Evolutionary conservation across 2,797 vertebrate genomes (phyloP), one percentile per base, ranked within the genome.

Genomic region (Melanogrammus aeglefinus): DNA sequence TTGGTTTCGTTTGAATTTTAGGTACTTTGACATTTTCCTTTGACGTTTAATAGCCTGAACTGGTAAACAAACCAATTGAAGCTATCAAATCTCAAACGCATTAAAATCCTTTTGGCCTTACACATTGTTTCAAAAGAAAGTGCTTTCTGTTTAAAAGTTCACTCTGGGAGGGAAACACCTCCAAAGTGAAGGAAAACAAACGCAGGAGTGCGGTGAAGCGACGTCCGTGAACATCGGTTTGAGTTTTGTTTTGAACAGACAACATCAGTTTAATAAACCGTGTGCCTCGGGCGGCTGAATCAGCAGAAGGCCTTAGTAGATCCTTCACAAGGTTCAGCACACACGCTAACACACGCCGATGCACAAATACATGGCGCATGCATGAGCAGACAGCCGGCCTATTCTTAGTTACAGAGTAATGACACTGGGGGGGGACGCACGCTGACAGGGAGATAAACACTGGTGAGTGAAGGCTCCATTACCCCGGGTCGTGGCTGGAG

Each of bases 361-460:
- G 24, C 73, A 44, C 73, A 27, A 24, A 74, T 39, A 27, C 39
- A 74, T 39, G 9, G 14, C 0, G 27, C 24, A 27, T 39, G 27
- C 39, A 18, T 29, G 10, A n/a, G 27, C 73, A 44, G 8, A 13
- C 39, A 44, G 6, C 24, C 38, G 74, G 76, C 75, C 83, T 83
- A 79, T 79, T 86, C 84, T 89, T 91, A 88, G 89, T 92, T 91
- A 91, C 57, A 63, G 84, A n/a, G 77, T 88, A 90, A 92, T 90
- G 88, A 88, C 86, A 88, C 91, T 75, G 85, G 90, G 88, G 90
- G 88, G 91, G 85, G 86, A 88, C 88, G 91, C 91, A 86, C 88
- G 78, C 85, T 87, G 87, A 90, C 85, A 81, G 84, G 79, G 91
- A 90, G 89, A 90, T 91, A 92, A 91, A 90, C 89, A 90, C 84